A percentile compares a stretch with the other conserved stretches of the same genome.
Conservation (phyloP, 1,140 invertebrate genomes). For the Drosophila nannoptera region DNA sequence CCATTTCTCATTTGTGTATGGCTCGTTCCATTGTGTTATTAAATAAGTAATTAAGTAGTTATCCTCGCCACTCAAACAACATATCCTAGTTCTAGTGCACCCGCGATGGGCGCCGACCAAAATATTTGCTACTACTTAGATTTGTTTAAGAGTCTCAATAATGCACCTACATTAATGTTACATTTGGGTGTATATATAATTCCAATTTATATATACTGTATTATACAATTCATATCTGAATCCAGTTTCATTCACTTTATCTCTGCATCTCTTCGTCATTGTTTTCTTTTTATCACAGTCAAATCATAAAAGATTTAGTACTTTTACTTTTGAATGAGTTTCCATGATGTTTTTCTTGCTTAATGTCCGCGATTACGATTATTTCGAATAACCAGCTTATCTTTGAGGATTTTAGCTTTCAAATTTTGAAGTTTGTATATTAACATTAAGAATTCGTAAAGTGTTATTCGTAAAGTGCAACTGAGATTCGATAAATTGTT, state of each 20-base stretch:
- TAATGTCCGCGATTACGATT: conserved; percentile 56
- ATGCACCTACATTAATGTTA: conserved; percentile 69
- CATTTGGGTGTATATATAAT: conserved; percentile 60
- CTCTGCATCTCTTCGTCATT: conserved; percentile 67
- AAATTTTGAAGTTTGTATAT: conserved; percentile 28
- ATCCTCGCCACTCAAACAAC: conserved; percentile 50
- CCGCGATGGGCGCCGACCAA: conserved; percentile 38
- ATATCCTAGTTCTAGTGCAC: conserved; percentile 45
- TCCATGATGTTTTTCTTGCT: conserved; percentile 67
- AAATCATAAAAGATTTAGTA: conserved; percentile 79
- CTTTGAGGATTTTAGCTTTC: conserved; percentile 19
- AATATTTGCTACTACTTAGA: conserved; percentile 36
- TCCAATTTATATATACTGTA: conserved; percentile 68
- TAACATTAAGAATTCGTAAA: conserved; percentile 32
- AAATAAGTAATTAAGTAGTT: conserved; percentile 44
- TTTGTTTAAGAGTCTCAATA: conserved; percentile 41
- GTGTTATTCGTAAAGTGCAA: conserved; percentile 26
- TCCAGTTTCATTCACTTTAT: conserved; percentile 43
- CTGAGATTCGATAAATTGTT: conserved; percentile 15
- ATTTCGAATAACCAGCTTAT: conserved; percentile 42
- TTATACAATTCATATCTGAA: conserved; percentile 70
- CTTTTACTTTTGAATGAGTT: conserved; percentile 78
- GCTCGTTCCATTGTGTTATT: conserved; percentile 9
- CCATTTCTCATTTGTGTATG: conserved; percentile 16
- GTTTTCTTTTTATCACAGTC: conserved; percentile 74